A percentile compares a stretch with the other conserved stretches of the same genome.
phyloP scores from a whole-genome alignment of 2,113 vertebrate genomes.

The Menura novaehollandiae region DNA sequence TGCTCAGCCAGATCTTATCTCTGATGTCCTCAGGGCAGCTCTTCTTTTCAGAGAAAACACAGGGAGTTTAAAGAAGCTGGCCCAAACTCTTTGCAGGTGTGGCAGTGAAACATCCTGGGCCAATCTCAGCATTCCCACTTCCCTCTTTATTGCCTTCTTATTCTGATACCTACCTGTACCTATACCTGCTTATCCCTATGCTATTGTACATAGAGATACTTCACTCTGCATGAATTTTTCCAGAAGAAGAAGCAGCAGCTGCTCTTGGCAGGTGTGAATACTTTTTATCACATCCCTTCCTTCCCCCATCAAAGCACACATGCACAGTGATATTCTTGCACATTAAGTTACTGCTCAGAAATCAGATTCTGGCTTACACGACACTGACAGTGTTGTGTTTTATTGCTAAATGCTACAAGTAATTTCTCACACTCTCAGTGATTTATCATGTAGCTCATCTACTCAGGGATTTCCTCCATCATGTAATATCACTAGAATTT shows the following conservation, averaged over 20 bases:
- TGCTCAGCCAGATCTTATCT: not conserved
- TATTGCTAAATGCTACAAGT: constrained; percentile 25
- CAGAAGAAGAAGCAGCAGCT: not conserved
- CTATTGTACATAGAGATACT: not conserved
- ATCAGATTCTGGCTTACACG: not conserved
- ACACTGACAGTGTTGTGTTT: not conserved
- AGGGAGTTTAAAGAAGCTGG: not conserved
- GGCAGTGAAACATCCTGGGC: not conserved
- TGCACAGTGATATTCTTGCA: not conserved
- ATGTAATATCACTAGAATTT: not conserved
- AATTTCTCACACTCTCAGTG: not conserved
- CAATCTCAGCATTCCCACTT: not conserved
- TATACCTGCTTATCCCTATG: not conserved
- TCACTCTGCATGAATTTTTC: not conserved
- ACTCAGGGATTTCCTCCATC: not conserved
- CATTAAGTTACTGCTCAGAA: constrained; percentile 1
- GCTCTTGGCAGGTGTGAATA: not conserved
- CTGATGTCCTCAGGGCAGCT: not conserved
- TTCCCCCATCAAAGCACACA: not conserved
- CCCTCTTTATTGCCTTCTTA: not conserved
- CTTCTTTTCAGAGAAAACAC: not conserved
- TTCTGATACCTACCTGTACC: rapidly evolving
- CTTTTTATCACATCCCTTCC: not conserved
- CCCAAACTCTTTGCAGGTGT: not conserved
- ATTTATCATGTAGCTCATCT: constrained; percentile 16